Percentiles rank a stretch among this genome's conserved stretches.
These are phyloP conservation scores for Drosophila fuyamai DNA, from an alignment of 1,140 invertebrate species.

Conservation along the genomic window DNA sequence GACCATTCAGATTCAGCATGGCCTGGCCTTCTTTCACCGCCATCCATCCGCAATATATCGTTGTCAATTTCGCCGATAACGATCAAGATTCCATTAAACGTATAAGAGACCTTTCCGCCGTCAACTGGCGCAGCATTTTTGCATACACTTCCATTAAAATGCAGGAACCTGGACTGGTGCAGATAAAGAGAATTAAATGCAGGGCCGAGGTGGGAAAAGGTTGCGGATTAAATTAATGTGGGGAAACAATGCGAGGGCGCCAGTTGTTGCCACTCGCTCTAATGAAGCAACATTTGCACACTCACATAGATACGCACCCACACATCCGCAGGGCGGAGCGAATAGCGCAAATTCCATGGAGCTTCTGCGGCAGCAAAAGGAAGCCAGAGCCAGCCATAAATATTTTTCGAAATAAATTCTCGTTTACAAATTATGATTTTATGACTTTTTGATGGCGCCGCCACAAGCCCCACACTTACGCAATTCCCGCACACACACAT, in stretches of 20 bases:
- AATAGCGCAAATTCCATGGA: slow-evolving; percentile 60
- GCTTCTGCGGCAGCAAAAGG: slow-evolving; percentile 37
- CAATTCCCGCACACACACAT: slow-evolving; percentile 36
- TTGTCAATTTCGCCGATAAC: slow-evolving; percentile 41
- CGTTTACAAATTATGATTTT: slow-evolving; percentile 83
- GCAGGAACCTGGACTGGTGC: slow-evolving; percentile 9
- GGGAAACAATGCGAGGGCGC: slow-evolving; percentile 29
- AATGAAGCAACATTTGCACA: slow-evolving; percentile 62
- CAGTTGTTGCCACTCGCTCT: slow-evolving; percentile 51
- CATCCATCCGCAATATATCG: slow-evolving; percentile 41
- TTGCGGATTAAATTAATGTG: slow-evolving; percentile 51
- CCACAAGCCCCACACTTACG: slow-evolving; percentile 67
- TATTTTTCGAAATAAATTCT: slow-evolving; percentile 83
- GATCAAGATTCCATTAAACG: slow-evolving; percentile 48
- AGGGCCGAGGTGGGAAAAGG: slow-evolving; percentile 31
- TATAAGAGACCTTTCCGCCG: slow-evolving; percentile 36
- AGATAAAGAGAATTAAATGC: slow-evolving; percentile 46
- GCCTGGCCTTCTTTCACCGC: background rate
- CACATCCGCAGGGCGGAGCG: slow-evolving; percentile 7
- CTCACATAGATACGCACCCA: background rate
- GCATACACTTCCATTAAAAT: slow-evolving; percentile 44
- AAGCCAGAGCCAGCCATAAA: slow-evolving; percentile 64
- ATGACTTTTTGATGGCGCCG: slow-evolving; percentile 79
- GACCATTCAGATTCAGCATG: slow-evolving; percentile 7
- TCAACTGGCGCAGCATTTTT: slow-evolving; percentile 36